Evolutionary conservation across 2,113 vertebrate species (phyloP).

Genomic region (Psilopogon haemacephalus): DNA sequence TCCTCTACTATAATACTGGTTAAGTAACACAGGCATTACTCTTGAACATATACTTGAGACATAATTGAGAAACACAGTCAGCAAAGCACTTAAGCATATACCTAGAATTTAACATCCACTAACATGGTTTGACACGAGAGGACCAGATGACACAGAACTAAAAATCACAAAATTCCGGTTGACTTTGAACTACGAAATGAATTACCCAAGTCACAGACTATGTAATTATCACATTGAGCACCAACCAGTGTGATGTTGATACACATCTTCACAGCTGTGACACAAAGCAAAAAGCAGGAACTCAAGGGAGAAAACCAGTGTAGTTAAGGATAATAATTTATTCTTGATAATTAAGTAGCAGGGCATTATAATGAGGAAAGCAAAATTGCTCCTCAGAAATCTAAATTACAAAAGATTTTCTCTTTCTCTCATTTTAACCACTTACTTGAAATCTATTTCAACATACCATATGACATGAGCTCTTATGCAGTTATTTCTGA

Average conservation of each 20-base stretch:
- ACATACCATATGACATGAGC: not conserved
- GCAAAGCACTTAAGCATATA: not conserved
- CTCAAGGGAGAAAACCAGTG: not conserved
- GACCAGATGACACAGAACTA: not conserved
- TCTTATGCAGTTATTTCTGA: not conserved
- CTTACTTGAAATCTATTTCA: not conserved
- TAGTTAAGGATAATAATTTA: not conserved
- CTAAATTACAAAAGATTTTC: not conserved
- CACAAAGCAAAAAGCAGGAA: not conserved
- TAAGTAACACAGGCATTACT: not conserved
- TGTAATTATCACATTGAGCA: fast-evolving
- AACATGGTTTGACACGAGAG: not conserved
- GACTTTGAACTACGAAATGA: not conserved
- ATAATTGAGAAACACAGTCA: not conserved
- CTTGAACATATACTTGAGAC: not conserved
- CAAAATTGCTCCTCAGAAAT: not conserved
- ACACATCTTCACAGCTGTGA: not conserved
- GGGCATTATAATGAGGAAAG: not conserved
- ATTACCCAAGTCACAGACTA: not conserved
- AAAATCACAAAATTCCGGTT: not conserved
- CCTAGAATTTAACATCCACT: not conserved
- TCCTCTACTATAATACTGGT: not conserved
- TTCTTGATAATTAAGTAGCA: not conserved
- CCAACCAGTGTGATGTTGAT: not conserved
- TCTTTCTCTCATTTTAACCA: not conserved